These are phyloP conservation scores for Lapara coniferarum DNA, from an alignment of 2,888 invertebrate species.

Conservation along the genomic window DNA sequence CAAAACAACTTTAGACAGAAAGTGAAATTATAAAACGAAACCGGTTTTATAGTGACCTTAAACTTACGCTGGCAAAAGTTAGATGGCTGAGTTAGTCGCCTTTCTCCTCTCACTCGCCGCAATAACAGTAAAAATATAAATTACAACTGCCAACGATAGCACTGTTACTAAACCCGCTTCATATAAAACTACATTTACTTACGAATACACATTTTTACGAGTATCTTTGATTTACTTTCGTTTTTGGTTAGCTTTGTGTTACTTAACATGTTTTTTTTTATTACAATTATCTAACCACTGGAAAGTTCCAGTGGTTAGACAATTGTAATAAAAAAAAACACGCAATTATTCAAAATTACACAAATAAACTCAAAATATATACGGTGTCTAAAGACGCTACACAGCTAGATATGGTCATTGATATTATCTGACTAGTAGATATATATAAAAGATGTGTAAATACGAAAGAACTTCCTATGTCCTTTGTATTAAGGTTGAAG, in stretches of 20 bases:
- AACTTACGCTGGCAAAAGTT: conserved; percentile 44
- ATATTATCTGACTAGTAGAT: too few relatives aligned
- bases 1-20: conserved; percentile 47
- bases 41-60: conserved; percentile 66
- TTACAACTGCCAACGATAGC: neutral
- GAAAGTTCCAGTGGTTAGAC: too few relatives aligned
- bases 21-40: conserved; percentile 64
- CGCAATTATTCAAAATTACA: too few relatives aligned
- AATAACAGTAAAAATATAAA: conserved; percentile 34
- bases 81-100: conserved; percentile 36
- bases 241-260: neutral
- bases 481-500: conserved; percentile 2
- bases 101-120: conserved; percentile 52
- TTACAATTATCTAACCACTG: too few relatives aligned
- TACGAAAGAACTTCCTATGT: neutral
- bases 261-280: too few relatives aligned
- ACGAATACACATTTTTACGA: neutral
- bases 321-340: too few relatives aligned
- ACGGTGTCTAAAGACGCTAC: too few relatives aligned
- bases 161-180: neutral
- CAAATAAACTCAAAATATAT: too few relatives aligned
- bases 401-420: too few relatives aligned
- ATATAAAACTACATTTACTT: neutral
- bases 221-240: neutral
- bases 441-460: too few relatives aligned